Percentiles rank a stretch among this genome's conserved stretches.
Conservation (phyloP, 2,888 invertebrate genomes). For the Eupithecia insigniata region DNA sequence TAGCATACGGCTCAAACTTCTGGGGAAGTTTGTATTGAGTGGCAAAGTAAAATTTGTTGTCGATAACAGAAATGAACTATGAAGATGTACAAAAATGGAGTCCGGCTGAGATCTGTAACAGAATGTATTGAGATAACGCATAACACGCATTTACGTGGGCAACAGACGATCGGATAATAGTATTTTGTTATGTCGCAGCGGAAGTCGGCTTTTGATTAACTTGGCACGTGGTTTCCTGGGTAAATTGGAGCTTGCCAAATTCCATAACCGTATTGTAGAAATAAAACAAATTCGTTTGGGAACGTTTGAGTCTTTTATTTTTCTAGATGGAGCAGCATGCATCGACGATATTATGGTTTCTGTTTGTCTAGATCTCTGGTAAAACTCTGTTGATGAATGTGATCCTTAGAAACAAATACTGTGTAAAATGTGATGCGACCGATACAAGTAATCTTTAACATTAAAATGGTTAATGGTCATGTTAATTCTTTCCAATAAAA, state of each 20-base stretch:
- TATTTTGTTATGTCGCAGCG: slow-evolving; percentile 56
- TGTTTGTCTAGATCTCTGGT: background rate
- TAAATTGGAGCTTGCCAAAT: slow-evolving; percentile 7
- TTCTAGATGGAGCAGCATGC: background rate
- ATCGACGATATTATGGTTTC: background rate
- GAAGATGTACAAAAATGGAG: slow-evolving; percentile 62
- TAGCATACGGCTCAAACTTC: slow-evolving; percentile 44
- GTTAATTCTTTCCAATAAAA: slow-evolving; percentile 19
- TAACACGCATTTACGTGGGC: slow-evolving; percentile 74
- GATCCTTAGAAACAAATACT: background rate
- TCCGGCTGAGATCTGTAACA: slow-evolving; percentile 64
- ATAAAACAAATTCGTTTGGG: background rate
- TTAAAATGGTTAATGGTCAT: slow-evolving; percentile 6
- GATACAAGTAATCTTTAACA: background rate
- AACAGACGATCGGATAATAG: slow-evolving; percentile 62
- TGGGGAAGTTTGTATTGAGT: slow-evolving; percentile 10
- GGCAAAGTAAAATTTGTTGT: slow-evolving; percentile 36
- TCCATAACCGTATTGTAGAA: background rate
- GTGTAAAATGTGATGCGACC: background rate
- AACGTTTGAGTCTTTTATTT: background rate
- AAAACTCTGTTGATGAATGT: no score
- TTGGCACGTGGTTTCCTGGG: slow-evolving; percentile 3
- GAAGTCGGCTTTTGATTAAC: slow-evolving; percentile 31
- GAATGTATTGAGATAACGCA: slow-evolving; percentile 68
- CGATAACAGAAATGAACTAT: slow-evolving; percentile 53